Base-by-base conservation (phyloP, 2,113 vertebrate genomes). In the Hepsetus odoe region DNA sequence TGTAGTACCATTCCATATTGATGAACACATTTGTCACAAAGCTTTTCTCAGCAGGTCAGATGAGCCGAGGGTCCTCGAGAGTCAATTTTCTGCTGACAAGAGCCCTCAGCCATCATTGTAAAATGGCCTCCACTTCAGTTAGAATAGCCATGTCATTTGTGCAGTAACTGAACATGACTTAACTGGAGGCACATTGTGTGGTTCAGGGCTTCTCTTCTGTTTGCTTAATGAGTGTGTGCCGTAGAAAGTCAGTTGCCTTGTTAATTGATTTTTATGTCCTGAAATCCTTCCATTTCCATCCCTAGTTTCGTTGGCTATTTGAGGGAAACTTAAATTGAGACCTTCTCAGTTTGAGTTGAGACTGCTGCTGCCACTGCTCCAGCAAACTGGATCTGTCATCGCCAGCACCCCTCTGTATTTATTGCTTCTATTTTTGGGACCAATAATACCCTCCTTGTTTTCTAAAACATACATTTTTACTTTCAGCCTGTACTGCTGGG, bases 21-120 rank as follows among this genome's bases (percentile, higher is more conserved):
- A 77, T 77, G 66, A 77, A 70, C 66, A 77, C 76, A 61, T 77
- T 77, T 70, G 51, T 62, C 28, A 74, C 64, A 3, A 66, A 61
- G 42, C 30, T 68, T 82, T 77, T 46, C 61, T 68, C 1, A 77
- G 53, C 62, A 42, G 69, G 53, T 72, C 16, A 69, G 49, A 73
- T 53, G 44, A 74, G 24, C 67, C 20, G 46, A 55, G 33, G 46
- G 35, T 46, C 35, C 66, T 74, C 55, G 30, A 61, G 55, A 77
- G 76, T 69, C 62, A 69, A 62, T 74, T 64, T 74, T 70, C 16
- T 59, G 32, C 2, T 40, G 32, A 74, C 53, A 68, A 70, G 44
- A 69, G 46, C 71, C 38, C 46, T 65, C 28, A 75, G 22, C 51
- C 22, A n/a, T 33, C 62, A 22, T 38, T 74, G 65, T 71, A 58